phyloP scores from a whole-genome alignment of 2,113 vertebrate genomes.

The Coregonus clupeaformis region DNA sequence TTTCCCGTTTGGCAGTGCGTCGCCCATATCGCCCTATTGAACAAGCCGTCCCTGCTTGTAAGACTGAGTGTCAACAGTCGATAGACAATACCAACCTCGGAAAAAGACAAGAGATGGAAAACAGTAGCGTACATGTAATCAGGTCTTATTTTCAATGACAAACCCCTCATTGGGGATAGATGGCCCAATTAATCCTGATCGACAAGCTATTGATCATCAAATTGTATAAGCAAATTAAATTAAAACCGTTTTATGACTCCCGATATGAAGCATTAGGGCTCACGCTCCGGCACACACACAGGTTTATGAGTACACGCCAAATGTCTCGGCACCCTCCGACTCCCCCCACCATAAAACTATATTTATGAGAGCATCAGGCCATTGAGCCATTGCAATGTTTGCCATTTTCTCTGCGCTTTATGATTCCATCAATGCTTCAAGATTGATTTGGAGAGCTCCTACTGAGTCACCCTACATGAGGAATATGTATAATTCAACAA shows the following conservation, averaged over 20 bases:
- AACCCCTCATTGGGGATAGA: conserved; percentile 41
- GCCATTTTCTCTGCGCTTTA: conserved; percentile 72
- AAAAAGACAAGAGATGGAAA: conserved; percentile 20
- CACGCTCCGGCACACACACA: conserved; percentile 46
- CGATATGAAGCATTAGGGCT: conserved; percentile 49
- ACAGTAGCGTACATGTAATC: conserved; percentile 51
- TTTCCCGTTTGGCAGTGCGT: too few relatives aligned
- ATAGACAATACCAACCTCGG: background rate
- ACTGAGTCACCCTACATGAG: conserved; percentile 73
- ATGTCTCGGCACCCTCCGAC: conserved; percentile 57
- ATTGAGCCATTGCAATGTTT: conserved; percentile 74
- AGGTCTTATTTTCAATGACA: conserved; percentile 39
- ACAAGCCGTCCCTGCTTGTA: too few relatives aligned
- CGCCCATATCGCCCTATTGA: too few relatives aligned
- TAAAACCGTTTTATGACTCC: conserved; percentile 65
- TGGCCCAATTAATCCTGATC: conserved; percentile 48
- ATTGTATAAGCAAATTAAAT: conserved; percentile 70
- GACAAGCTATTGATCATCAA: conserved; percentile 65
- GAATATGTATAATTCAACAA: conserved; percentile 75
- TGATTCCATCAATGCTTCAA: conserved; percentile 72
- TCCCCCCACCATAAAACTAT: conserved; percentile 74
- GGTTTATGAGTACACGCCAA: conserved; percentile 64
- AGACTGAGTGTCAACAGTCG: conserved; percentile 50
- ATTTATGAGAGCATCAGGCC: conserved; percentile 76
- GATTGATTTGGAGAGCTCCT: conserved; percentile 74